phyloP scores from a whole-genome alignment of 2,888 invertebrate species.

The Cephus nigrinus region DNA sequence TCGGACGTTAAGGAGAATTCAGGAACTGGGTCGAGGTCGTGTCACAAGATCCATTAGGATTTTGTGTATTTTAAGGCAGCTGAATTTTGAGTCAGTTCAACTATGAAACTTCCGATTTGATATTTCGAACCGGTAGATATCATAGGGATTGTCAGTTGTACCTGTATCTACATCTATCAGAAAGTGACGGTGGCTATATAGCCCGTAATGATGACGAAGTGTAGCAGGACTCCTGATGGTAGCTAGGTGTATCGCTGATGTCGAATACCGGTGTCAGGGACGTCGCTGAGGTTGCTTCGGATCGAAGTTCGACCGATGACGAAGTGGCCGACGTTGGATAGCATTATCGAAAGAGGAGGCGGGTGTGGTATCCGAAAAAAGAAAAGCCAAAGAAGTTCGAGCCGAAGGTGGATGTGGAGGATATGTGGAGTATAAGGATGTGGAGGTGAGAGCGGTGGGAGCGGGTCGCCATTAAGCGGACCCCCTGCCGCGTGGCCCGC shows the following conservation, averaged over 20 bases:
- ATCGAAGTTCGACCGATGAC: background rate
- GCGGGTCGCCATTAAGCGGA: slow-evolving; percentile 66
- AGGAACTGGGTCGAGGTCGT: background rate
- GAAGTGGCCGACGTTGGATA: background rate
- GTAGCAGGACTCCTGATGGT: background rate
- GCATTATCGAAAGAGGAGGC: slow-evolving; percentile 25
- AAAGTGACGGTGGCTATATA: background rate
- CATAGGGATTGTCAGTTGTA: background rate
- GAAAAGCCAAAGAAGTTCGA: slow-evolving; percentile 28
- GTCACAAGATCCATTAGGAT: background rate
- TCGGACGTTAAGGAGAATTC: background rate
- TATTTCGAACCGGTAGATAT: background rate
- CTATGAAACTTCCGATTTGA: background rate
- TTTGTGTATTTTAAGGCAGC: background rate
- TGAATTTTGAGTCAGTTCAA: background rate
- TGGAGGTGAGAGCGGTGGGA: slow-evolving; percentile 54
- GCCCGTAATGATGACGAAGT: background rate
- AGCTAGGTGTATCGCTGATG: background rate
- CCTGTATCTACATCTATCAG: background rate
- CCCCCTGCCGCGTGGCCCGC: slow-evolving; percentile 66
- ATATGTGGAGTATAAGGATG: slow-evolving; percentile 29
- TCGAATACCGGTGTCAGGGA: background rate
- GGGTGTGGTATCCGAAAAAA: slow-evolving; percentile 14
- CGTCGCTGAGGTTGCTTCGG: background rate
- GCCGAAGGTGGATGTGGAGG: slow-evolving; percentile 21